Evolutionary conservation across 1,140 invertebrate species (phyloP).

Genomic region (Reticulitermes speratus): DNA sequence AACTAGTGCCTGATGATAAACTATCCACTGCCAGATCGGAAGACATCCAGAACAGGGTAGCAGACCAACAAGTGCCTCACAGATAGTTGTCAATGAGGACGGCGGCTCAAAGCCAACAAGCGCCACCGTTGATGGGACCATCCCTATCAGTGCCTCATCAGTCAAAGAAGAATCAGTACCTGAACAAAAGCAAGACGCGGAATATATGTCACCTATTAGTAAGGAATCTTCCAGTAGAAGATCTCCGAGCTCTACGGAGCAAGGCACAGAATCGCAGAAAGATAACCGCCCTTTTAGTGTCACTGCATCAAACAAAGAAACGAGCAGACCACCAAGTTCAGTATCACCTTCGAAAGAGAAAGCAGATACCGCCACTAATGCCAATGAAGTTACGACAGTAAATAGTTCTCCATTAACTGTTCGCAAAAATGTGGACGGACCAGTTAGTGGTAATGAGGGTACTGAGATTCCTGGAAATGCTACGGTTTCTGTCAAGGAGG

Average conservation of each 20-base stretch:
- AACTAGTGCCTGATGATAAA: too few relatives aligned
- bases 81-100: too few relatives aligned
- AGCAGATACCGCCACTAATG: too few relatives aligned
- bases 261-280: not conserved
- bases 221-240: not conserved
- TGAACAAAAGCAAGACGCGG: not conserved
- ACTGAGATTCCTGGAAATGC: not conserved
- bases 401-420: not conserved
- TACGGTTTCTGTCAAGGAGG: not conserved
- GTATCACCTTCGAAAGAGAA: too few relatives aligned
- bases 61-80: constrained; percentile 10
- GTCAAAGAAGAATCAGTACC: not conserved
- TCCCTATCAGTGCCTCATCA: not conserved
- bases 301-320: not conserved
- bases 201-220: not conserved
- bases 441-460: not conserved
- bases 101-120: too few relatives aligned
- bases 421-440: not conserved
- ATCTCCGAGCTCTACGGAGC: not conserved
- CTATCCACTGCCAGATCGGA: not conserved
- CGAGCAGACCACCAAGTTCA: not conserved
- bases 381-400: not conserved
- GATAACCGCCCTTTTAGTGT: not conserved
- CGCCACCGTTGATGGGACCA: not conserved
- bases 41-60: not conserved